A percentile compares a stretch with the other conserved stretches of the same genome.
Conservation (phyloP, 35 echinoderm and acorn worm species). For the Heliocidaris tuberculata region DNA sequence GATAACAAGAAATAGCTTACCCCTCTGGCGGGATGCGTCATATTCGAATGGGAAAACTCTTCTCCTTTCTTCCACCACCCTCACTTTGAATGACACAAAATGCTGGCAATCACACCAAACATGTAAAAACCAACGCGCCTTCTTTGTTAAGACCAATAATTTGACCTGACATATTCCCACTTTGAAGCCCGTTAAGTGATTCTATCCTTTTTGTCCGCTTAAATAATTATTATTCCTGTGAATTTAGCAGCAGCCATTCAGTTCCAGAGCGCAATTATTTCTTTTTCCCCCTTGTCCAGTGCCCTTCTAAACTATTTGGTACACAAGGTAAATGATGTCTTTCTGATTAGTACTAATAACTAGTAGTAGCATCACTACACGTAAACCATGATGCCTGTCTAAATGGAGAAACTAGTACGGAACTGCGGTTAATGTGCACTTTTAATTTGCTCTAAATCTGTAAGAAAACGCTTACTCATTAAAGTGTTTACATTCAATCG, state of each 20-base stretch:
- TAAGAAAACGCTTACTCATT: not conserved
- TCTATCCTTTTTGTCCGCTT: not conserved
- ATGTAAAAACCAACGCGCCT: not conserved
- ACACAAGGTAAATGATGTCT: not conserved
- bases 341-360: not conserved
- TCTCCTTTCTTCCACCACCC: not conserved
- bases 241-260: not conserved
- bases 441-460: not conserved
- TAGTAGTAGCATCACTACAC: not conserved
- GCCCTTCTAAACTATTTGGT: not conserved
- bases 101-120: not conserved
- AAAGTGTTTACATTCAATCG: not conserved
- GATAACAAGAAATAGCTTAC: not conserved
- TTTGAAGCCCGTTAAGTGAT: slow-evolving; percentile 10
- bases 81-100: not conserved
- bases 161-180: not conserved
- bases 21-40: not conserved
- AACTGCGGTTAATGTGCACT: not conserved
- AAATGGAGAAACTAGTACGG: not conserved
- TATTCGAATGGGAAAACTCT: not conserved
- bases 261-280: not conserved
- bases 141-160: not conserved
- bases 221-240: not conserved
- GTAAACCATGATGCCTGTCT: not conserved
- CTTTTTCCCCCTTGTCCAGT: not conserved